Evolutionary conservation across 2,888 invertebrate genomes (phyloP).

Genomic region (Andrena marginata): DNA sequence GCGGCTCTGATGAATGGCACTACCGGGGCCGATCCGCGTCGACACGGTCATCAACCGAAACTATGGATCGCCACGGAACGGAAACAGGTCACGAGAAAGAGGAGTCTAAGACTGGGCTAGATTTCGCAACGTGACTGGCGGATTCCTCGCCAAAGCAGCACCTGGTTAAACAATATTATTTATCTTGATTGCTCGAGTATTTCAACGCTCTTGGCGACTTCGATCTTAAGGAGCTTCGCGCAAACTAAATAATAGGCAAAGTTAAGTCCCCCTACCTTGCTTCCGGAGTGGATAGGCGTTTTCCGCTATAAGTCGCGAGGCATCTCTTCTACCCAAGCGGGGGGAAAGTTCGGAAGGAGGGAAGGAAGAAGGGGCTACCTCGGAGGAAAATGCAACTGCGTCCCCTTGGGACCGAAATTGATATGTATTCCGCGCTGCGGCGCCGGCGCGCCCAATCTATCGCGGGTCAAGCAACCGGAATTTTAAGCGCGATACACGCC

Average conservation of each 20-base stretch:
- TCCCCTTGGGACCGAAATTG: slow-evolving; percentile 79
- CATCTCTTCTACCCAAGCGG: neutral
- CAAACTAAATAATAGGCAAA: too few relatives aligned
- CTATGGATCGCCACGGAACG: neutral
- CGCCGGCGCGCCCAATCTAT: slow-evolving; percentile 83
- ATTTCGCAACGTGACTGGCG: neutral
- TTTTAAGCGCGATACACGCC: slow-evolving; percentile 82
- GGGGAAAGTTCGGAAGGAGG: slow-evolving; percentile 1
- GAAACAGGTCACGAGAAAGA: neutral
- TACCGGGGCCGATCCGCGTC: slow-evolving; percentile 36
- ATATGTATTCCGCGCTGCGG: slow-evolving; percentile 84
- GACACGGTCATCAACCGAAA: slow-evolving; percentile 35
- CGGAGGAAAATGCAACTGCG: slow-evolving; percentile 66
- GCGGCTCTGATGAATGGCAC: slow-evolving; percentile 58
- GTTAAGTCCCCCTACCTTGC: neutral
- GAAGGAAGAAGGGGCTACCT: slow-evolving; percentile 27
- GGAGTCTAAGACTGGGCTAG: neutral
- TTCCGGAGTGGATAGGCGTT: neutral
- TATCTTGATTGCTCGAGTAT: too few relatives aligned
- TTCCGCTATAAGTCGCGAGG: slow-evolving; percentile 37
- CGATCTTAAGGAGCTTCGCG: too few relatives aligned
- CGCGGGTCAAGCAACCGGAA: slow-evolving; percentile 85
- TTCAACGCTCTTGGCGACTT: too few relatives aligned
- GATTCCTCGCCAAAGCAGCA: too few relatives aligned
- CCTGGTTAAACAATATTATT: too few relatives aligned